phyloP scores from a whole-genome alignment of 2,888 invertebrate genomes.

The Lithophane ornitopus region DNA sequence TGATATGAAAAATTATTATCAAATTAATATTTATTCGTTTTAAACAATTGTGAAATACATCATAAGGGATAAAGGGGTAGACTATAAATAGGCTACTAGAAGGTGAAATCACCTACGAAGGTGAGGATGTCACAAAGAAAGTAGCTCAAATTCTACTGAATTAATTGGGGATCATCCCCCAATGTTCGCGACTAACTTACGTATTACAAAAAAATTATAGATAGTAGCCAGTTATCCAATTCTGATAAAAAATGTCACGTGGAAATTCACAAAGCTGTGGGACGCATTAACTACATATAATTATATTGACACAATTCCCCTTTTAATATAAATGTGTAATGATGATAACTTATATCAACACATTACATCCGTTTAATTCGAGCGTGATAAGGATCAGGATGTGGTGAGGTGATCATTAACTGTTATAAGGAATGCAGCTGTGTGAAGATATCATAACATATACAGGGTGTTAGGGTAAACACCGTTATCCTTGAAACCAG shows the following conservation, averaged over 20 bases:
- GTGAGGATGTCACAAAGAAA: too few relatives aligned
- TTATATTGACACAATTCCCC: constrained; percentile 29
- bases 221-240: constrained; percentile 1
- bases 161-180: too few relatives aligned
- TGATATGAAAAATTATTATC: too few relatives aligned
- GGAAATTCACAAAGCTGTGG: background rate
- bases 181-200: too few relatives aligned
- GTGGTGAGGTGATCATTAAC: constrained; percentile 10
- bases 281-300: constrained; percentile 16
- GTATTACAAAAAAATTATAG: background rate
- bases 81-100: too few relatives aligned
- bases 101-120: too few relatives aligned
- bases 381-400: constrained; percentile 32
- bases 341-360: constrained; percentile 41
- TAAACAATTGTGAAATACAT: too few relatives aligned
- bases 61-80: too few relatives aligned
- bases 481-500: too few relatives aligned
- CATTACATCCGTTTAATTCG: constrained; percentile 17
- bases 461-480: too few relatives aligned
- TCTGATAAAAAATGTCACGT: constrained; percentile 1
- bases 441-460: background rate
- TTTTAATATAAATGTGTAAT: constrained; percentile 34
- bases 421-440: background rate
- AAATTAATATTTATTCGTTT: too few relatives aligned
- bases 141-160: too few relatives aligned